Evolutionary conservation across 2,797 vertebrate species (phyloP), one percentile per base, ranked within the genome.

Genomic region (Eulemur rubriventer): DNA sequence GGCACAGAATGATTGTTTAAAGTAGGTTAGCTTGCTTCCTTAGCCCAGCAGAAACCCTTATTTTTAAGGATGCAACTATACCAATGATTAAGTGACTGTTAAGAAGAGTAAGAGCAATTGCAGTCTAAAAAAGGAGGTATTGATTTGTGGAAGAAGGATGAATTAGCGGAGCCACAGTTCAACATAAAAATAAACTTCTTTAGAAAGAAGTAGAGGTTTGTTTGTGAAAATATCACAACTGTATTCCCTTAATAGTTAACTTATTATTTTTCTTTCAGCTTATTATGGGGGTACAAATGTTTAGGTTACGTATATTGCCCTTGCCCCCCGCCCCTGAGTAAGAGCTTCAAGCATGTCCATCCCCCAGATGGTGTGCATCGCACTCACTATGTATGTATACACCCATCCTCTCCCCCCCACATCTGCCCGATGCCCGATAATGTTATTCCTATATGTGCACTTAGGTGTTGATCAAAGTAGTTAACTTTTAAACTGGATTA

Each of bases 151-250:
- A 86, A 78, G 20, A 85, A 76, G n/a, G 28, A 86, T 89, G 52
- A 96, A 90, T 81, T 57, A 90, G 69, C 46, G 90, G 28, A 86
- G 14, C 10, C 67, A 16, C 69, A 81, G n/a, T 20, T 92, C 46
- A 94, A 78, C 65, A 90, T 72, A 82, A 92, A 92, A 92, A 78
- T 81, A 93, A 93, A 76, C 52, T 57, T 65, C n/a, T 79, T 88
- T 67, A 38, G 8, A 76, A 90, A 93, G 89, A 88, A 84, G 41
- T 57, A 92, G 17, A 63, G 41, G 26, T 67, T 90, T 46, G 7
- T 59, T 89, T 80, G 24, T 57, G n/a, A 91, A 82, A 83, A 79
- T 38, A 85, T 7, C 28, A 86, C 10, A 65, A 7, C 20, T 69
- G 9, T 70, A 52, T 43, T 11, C 17, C 30, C 38, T 70, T 59